These are phyloP conservation scores for Callinectes sapidus DNA, from an alignment of 2,888 invertebrate genomes.

Conservation along the genomic window DNA sequence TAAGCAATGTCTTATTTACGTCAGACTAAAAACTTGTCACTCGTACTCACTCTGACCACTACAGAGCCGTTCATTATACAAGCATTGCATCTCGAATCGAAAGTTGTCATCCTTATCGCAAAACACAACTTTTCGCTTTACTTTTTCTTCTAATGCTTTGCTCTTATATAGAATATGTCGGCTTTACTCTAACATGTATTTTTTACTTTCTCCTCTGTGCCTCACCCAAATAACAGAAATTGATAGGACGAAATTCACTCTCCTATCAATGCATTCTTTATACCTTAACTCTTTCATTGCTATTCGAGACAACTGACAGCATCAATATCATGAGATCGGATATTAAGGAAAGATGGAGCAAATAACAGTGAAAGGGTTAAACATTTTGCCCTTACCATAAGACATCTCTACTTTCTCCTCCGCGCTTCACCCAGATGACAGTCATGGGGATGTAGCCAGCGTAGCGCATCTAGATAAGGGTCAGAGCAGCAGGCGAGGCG, in stretches of 20 bases:
- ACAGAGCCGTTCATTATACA: not conserved
- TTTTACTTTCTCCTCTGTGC: too few relatives aligned
- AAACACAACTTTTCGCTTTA: not conserved
- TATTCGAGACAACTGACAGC: too few relatives aligned
- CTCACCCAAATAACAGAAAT: too few relatives aligned
- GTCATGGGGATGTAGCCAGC: not conserved
- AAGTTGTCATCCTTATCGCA: not conserved
- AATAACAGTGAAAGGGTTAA: too few relatives aligned
- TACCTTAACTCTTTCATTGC: too few relatives aligned
- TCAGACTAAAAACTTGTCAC: not conserved
- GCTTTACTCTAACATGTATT: too few relatives aligned
- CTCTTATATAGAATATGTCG: too few relatives aligned
- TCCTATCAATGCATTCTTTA: too few relatives aligned
- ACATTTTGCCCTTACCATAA: not conserved
- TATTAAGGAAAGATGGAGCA: too few relatives aligned
- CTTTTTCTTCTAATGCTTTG: not conserved
- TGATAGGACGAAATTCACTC: too few relatives aligned
- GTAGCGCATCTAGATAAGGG: not conserved
- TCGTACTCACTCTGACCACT: not conserved
- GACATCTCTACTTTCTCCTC: not conserved
- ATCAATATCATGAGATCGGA: too few relatives aligned
- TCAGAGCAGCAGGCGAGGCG: not conserved
- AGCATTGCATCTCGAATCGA: not conserved
- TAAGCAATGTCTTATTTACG: not conserved
- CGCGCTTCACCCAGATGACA: not conserved